Evolutionary conservation across 2,888 invertebrate species (phyloP), one percentile per base, ranked within the genome.

Genomic region (Graphium colonna): DNA sequence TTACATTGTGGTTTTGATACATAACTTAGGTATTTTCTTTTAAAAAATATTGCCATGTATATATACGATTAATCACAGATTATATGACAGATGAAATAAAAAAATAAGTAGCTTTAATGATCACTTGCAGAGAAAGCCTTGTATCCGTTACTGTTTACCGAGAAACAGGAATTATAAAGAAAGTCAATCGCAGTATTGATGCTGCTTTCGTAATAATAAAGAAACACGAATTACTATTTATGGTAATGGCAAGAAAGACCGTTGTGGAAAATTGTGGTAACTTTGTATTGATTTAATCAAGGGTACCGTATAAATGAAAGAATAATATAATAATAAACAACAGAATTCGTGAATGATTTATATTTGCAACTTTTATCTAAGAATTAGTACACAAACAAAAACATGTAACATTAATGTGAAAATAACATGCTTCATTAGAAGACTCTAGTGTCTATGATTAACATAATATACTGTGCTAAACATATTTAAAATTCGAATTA

Each of bases 181-280:
- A 53, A 53, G 38, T 31, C 13, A 12, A 7, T 2, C 4, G 36
- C 26, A 10, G 12, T 43, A 36, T 41, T 21, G 33, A 10, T 49
- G 17, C 21, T 40, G 40, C 21, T 10, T 46, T 9, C 47, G 12
- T 40, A 16, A 48, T 43, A 43, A 39, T 31, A 21, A 21, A 21
- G 28, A 43, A 47, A 48, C 53, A 38, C 15, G 38, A 42, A 38
- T 42, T 47, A 31, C 52, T 52, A 21, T 46, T 40, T 43, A 47
- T 28, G 31, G 48, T 43, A 39, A 41, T 18, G 13, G 13, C 9
- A 21, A 13, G 21, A 40, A 12, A 16, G 38, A 26, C 9, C n/a
- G 10, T 18, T n/a, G 7, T 42, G 18, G 42, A 50, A 41, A 13
- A 3, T n/a, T 64, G 17, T 13, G 21, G 38, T 39, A 15, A 21